A percentile compares a stretch with the other conserved stretches of the same genome.
phyloP scores from a whole-genome alignment of 2,888 invertebrate species.

The Amiota mariae region DNA sequence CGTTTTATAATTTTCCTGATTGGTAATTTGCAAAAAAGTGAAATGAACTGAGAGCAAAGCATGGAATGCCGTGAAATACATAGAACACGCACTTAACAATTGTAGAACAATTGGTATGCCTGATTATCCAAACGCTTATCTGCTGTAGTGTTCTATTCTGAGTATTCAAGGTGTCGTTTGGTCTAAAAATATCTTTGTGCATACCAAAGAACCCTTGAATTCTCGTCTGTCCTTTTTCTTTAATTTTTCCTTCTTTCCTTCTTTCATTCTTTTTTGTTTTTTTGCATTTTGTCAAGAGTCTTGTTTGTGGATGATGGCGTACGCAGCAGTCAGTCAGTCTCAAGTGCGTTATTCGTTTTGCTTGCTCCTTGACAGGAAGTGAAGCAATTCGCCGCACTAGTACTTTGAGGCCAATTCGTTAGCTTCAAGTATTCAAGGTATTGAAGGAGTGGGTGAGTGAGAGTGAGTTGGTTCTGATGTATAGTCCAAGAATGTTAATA shows the following conservation, averaged over 20 bases:
- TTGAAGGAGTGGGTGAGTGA: no score
- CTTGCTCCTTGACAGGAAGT: no score
- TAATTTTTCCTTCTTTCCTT: constrained; percentile 48
- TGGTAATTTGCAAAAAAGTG: constrained; percentile 55
- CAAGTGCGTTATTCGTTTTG: constrained; percentile 9
- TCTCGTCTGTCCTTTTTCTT: constrained; percentile 54
- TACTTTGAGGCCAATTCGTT: no score
- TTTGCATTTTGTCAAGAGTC: not conserved
- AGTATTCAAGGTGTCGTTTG: constrained; percentile 7
- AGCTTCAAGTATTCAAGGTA: no score
- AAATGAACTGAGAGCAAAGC: not conserved
- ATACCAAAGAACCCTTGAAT: not conserved
- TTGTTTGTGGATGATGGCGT: constrained; percentile 34
- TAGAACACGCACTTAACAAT: no score
- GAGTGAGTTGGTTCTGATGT: not conserved
- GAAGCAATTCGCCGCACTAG: no score
- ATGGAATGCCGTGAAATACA: no score
- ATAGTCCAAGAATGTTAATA: constrained; percentile 62
- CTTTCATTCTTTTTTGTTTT: not conserved
- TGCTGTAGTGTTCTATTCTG: constrained; percentile 40
- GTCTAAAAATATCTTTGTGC: not conserved
- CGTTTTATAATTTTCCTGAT: constrained; percentile 66
- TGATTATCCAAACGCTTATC: not conserved
- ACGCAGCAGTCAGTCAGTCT: not conserved
- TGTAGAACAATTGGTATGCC: constrained; percentile 20